Evolutionary conservation across 2,113 vertebrate species (phyloP).

Genomic region (Isichthys henryi): DNA sequence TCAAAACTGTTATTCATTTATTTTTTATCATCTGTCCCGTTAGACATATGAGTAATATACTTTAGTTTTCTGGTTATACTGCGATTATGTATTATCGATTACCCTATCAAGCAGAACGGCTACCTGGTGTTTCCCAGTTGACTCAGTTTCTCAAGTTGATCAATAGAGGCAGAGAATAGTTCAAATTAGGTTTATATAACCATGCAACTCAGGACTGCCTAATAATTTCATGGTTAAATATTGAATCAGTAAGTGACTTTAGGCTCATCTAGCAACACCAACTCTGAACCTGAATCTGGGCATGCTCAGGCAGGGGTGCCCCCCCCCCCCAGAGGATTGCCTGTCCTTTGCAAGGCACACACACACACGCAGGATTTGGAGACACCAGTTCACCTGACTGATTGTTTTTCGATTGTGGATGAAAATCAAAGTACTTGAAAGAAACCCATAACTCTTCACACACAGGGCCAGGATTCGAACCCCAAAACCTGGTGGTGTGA

Average conservation of each 20-base stretch:
- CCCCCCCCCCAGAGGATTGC: neutral
- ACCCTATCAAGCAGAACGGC: neutral
- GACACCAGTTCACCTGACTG: neutral
- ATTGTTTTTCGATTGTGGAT: neutral
- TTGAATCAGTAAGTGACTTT: neutral
- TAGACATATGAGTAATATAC: neutral
- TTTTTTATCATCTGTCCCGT: neutral
- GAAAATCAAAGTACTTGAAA: neutral
- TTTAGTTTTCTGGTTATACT: neutral
- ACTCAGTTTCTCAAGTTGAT: no score
- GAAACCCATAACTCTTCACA: neutral
- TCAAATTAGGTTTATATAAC: neutral
- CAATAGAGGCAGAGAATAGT: neutral
- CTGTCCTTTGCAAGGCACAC: neutral
- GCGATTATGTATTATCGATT: neutral
- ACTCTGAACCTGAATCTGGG: neutral
- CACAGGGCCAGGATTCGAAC: neutral
- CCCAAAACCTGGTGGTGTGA: neutral
- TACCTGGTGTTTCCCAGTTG: neutral
- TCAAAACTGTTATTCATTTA: no score
- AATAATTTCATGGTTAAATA: neutral
- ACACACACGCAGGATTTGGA: neutral
- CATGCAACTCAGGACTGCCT: neutral
- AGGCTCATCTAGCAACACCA: neutral
- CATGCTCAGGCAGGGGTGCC: neutral